phyloP scores from a whole-genome alignment of 2,888 invertebrate genomes.

The Lampropteryx suffumata region DNA sequence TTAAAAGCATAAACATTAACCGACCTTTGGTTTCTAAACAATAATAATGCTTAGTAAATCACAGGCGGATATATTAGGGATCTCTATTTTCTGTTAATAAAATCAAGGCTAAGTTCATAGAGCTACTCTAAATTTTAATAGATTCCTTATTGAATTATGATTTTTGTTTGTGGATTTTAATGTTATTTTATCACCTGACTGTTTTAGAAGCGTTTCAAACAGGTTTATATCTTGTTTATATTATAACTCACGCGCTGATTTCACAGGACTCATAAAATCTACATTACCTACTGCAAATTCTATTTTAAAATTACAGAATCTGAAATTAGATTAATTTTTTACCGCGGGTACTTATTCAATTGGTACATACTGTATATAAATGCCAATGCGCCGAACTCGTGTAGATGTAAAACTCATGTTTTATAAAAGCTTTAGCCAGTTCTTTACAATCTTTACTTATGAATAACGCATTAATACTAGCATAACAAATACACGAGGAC shows the following conservation, averaged over 20 bases:
- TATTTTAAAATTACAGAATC: conserved; percentile 2
- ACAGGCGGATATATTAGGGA: conserved; percentile 50
- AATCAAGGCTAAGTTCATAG: conserved; percentile 38
- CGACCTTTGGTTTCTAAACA: conserved; percentile 62
- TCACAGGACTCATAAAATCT: conserved; percentile 24
- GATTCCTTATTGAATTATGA: conserved; percentile 12
- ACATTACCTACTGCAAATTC: conserved; percentile 12
- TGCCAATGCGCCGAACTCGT: too few species aligned
- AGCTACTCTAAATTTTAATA: conserved; percentile 25
- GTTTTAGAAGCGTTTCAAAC: conserved; percentile 14
- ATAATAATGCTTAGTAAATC: conserved; percentile 48
- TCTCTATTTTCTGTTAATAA: conserved; percentile 47
- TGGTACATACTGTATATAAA: too few species aligned
- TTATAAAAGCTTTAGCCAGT: too few species aligned
- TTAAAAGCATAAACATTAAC: conserved; percentile 48
- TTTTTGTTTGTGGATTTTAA: conserved; percentile 22
- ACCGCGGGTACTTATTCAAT: too few species aligned
- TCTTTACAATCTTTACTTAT: too few species aligned
- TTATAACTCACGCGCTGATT: conserved; percentile 19
- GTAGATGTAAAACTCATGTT: too few species aligned
- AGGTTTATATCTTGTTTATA: conserved; percentile 17
- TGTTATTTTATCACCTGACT: conserved; percentile 20
- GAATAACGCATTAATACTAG: too few species aligned
- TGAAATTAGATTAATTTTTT: not conserved
- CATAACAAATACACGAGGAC: too few species aligned